Evolutionary conservation across 2,888 invertebrate genomes (phyloP).

Genomic region (Cyrtodaria siliqua): DNA sequence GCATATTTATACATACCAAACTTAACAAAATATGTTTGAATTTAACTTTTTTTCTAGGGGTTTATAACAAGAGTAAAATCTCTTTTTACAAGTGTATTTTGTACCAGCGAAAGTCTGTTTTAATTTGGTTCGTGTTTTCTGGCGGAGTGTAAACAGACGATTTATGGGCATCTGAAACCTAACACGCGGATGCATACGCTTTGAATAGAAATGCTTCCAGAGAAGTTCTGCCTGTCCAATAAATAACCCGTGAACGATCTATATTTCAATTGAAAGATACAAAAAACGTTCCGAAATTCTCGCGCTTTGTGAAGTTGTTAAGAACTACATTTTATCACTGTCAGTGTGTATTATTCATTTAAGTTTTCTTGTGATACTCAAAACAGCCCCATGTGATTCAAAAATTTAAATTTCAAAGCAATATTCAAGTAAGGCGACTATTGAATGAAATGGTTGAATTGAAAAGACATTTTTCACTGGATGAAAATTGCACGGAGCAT

Average conservation of each 20-base stretch:
- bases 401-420: conserved; percentile 61
- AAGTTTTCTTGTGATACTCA: conserved; percentile 38
- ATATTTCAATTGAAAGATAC: conserved; percentile 19
- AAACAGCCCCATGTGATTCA: conserved; percentile 48
- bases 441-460: conserved; percentile 54
- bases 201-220: conserved; percentile 29
- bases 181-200: conserved; percentile 24
- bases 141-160: conserved; percentile 4
- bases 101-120: too few species aligned
- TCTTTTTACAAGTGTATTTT: too few species aligned
- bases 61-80: too few species aligned
- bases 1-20: too few species aligned
- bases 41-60: too few species aligned
- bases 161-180: conserved; percentile 23
- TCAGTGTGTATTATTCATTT: conserved; percentile 55
- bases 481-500: conserved; percentile 32
- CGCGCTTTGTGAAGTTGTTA: conserved; percentile 40
- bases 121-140: conserved; percentile 10
- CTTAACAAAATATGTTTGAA: too few species aligned
- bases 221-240: conserved; percentile 21
- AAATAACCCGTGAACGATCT: conserved; percentile 25
- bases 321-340: conserved; percentile 55
- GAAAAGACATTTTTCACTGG: conserved; percentile 62
- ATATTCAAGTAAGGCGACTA: conserved; percentile 49
- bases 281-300: conserved; percentile 24